Percentiles rank a stretch among this genome's conserved stretches.
Conservation (phyloP, 2,113 vertebrate genomes). For the Callospermophilus lateralis region DNA sequence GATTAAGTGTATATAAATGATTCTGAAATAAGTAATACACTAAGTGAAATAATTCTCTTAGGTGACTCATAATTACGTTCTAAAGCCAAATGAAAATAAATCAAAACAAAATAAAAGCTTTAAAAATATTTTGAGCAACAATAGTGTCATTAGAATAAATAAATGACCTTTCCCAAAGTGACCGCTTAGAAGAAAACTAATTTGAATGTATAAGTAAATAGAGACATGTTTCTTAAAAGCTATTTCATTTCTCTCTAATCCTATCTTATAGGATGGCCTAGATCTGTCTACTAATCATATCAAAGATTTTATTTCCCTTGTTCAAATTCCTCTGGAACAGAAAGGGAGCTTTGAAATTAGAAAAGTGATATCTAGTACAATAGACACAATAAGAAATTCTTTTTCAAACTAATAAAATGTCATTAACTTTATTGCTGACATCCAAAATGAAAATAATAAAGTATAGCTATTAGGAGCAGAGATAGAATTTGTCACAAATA, state of each 20-base stretch:
- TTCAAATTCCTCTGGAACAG: constrained; percentile 60
- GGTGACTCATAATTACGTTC: constrained; percentile 9
- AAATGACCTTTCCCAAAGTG: constrained; percentile 28
- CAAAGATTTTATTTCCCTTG: constrained; percentile 65
- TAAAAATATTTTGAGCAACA: constrained; percentile 48
- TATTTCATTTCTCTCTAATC: constrained; percentile 43
- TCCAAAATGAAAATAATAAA: constrained; percentile 65
- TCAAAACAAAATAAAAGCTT: background rate
- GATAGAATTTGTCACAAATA: constrained; percentile 41
- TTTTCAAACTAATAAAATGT: constrained; percentile 60
- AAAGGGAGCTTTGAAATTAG: constrained; percentile 56
- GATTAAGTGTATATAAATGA: background rate
- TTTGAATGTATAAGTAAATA: constrained; percentile 61
- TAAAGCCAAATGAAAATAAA: constrained; percentile 9
- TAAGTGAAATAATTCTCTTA: background rate
- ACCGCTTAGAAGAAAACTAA: constrained; percentile 50
- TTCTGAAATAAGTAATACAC: constrained; percentile 39
- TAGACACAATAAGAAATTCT: constrained; percentile 63
- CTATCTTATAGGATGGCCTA: background rate
- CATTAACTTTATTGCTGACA: constrained; percentile 71
- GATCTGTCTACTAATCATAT: constrained; percentile 54
- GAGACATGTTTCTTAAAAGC: constrained; percentile 38
- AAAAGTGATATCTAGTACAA: constrained; percentile 56
- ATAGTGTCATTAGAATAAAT: constrained; percentile 18
- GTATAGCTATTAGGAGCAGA: background rate